phyloP scores from a whole-genome alignment of 2,797 vertebrate species.

The Tolypeutes matacus region DNA sequence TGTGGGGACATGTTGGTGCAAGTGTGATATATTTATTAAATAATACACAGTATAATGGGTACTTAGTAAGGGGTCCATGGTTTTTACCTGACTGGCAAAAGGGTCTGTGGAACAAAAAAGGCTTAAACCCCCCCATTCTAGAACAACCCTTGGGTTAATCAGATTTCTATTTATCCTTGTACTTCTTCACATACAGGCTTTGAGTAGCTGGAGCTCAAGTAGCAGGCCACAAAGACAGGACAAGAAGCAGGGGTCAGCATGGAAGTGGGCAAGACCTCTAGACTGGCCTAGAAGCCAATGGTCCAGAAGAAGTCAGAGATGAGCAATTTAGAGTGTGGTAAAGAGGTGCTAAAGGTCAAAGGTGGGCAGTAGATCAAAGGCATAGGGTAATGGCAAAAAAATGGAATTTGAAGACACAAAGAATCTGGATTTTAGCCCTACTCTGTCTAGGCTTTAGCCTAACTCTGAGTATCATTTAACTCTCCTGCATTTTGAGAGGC shows the following conservation, averaged over 20 bases:
- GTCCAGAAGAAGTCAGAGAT: neutral
- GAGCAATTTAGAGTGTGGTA: neutral
- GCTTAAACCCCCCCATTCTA: neutral
- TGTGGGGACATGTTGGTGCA: no score
- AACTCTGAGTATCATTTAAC: neutral
- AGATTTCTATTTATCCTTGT: neutral
- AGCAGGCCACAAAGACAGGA: neutral
- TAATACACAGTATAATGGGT: no score
- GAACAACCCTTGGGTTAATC: neutral
- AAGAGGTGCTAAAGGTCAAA: neutral
- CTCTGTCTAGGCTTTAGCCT: neutral
- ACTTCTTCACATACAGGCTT: neutral
- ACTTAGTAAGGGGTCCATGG: no score
- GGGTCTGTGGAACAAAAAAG: no score
- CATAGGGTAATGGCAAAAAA: neutral
- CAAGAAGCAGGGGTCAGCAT: neutral
- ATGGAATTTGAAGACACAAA: neutral
- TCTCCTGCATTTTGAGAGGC: neutral
- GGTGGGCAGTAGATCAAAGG: neutral
- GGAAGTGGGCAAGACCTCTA: neutral
- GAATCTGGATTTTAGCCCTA: neutral
- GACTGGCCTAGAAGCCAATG: neutral
- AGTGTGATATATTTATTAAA: no score
- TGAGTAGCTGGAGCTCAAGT: neutral
- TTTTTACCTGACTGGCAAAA: no score